Conservation (phyloP, 2,888 invertebrate species). For the Drosophila testacea region DNA sequence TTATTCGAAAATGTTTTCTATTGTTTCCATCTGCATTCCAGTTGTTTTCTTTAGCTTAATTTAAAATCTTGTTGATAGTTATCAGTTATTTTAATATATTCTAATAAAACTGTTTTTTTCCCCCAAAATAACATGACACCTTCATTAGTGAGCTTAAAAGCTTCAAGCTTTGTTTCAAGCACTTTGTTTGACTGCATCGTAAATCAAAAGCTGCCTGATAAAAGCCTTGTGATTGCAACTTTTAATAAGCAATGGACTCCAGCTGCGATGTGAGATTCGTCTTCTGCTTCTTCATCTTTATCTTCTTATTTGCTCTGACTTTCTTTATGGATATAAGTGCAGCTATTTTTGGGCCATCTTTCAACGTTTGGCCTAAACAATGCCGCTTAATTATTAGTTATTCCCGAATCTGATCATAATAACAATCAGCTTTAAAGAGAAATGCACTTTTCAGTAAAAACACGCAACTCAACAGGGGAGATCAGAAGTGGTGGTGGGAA, state of each 20-base stretch:
- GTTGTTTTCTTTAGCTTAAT: not conserved
- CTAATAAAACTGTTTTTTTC: not conserved
- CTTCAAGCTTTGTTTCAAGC: conserved; percentile 2
- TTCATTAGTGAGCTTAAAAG: conserved; percentile 7
- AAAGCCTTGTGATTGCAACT: not conserved
- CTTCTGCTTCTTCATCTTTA: not conserved
- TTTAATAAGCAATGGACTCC: conserved; percentile 3
- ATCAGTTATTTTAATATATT: not conserved
- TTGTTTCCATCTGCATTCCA: not conserved
- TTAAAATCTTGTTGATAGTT: not conserved
- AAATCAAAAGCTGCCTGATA: conserved; percentile 1
- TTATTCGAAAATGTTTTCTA: not conserved
- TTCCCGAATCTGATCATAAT: conserved; percentile 65
- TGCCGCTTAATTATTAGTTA: conserved; percentile 74
- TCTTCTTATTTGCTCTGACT: conserved; percentile 23
- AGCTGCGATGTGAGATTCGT: conserved; percentile 5
- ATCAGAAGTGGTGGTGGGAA: not conserved
- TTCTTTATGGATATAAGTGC: conserved; percentile 24
- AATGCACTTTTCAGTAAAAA: conserved; percentile 53
- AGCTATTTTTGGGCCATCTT: conserved; percentile 43
- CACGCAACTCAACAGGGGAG: conserved; percentile 18
- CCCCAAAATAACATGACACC: not conserved
- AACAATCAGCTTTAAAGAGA: conserved; percentile 52
- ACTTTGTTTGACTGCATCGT: conserved; percentile 1
- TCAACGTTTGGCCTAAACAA: conserved; percentile 58